phyloP scores from a whole-genome alignment of 2,113 vertebrate genomes.

The Daubentonia madagascariensis region DNA sequence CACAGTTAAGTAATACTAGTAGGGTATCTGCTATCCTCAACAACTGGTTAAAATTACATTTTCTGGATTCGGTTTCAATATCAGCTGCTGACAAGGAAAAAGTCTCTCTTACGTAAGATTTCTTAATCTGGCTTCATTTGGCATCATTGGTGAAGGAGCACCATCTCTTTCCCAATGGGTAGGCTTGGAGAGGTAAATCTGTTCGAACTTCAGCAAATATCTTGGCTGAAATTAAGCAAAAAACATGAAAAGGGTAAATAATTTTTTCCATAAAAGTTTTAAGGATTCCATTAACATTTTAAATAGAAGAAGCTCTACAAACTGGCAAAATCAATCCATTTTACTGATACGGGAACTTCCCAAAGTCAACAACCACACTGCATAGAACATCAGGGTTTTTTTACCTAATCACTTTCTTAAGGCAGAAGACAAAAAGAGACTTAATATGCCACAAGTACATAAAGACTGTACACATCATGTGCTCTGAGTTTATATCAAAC shows the following conservation, averaged over 20 bases:
- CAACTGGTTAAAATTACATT: background rate
- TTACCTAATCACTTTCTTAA: background rate
- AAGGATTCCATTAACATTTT: conserved; percentile 1
- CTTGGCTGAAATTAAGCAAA: conserved; percentile 89
- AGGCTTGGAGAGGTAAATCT: conserved; percentile 98
- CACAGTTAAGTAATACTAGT: background rate
- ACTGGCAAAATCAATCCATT: background rate
- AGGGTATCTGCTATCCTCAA: background rate
- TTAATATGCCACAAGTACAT: background rate
- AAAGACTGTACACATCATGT: background rate
- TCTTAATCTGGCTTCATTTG: conserved; percentile 95
- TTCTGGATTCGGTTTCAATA: conserved; percentile 31
- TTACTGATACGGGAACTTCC: background rate
- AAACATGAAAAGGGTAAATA: background rate
- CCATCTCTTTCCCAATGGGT: conserved; percentile 99
- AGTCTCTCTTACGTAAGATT: conserved; percentile 93
- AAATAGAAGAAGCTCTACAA: background rate
- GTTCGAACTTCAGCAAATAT: conserved; percentile 97
- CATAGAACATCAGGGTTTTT: background rate
- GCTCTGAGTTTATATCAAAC: background rate
- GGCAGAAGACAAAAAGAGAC: background rate
- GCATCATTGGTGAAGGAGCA: conserved; percentile 99
- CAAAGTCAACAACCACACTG: background rate
- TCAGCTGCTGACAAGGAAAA: background rate
- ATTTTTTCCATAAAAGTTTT: background rate